phyloP scores from a whole-genome alignment of 1,140 invertebrate species.

The Eufriesea mexicana region DNA sequence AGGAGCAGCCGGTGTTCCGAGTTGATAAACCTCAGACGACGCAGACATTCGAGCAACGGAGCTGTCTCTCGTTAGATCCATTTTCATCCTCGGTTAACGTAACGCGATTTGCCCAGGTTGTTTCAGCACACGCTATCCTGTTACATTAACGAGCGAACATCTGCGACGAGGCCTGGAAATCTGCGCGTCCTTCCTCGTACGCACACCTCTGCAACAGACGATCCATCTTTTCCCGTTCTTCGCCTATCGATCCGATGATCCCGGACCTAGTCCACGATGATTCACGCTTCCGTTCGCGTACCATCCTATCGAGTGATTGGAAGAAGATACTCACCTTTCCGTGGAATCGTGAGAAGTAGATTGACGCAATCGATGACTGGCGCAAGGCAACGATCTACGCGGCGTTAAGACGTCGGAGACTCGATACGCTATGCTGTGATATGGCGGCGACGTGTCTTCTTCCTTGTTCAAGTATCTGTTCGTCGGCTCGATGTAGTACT shows the following conservation, averaged over 20 bases:
- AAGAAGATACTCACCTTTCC: constrained; percentile 62
- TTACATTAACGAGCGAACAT: constrained; percentile 42
- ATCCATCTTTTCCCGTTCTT: too few relatives aligned
- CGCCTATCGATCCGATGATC: too few relatives aligned
- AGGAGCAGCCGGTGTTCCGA: constrained; percentile 18
- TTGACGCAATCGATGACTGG: constrained; percentile 81
- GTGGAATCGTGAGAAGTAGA: constrained; percentile 61
- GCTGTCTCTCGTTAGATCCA: constrained; percentile 44
- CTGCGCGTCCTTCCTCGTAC: background rate
- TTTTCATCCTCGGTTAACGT: constrained; percentile 48
- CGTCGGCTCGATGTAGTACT: constrained; percentile 94
- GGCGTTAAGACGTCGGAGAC: constrained; percentile 90
- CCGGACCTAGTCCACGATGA: too few relatives aligned
- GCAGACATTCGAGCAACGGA: constrained; percentile 31
- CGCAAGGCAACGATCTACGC: constrained; percentile 80
- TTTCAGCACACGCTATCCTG: constrained; percentile 41
- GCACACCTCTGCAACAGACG: too few relatives aligned
- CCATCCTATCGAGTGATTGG: background rate
- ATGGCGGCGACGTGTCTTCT: constrained; percentile 81
- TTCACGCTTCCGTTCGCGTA: background rate
- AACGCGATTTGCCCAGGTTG: constrained; percentile 32
- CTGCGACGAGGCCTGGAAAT: constrained; percentile 6
- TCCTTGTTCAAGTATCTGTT: constrained; percentile 85
- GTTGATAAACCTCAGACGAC: constrained; percentile 44
- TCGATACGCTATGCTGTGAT: constrained; percentile 93